Evolutionary conservation across 2,113 vertebrate species (phyloP).

Genomic region (Thamnophis sirtalis): DNA sequence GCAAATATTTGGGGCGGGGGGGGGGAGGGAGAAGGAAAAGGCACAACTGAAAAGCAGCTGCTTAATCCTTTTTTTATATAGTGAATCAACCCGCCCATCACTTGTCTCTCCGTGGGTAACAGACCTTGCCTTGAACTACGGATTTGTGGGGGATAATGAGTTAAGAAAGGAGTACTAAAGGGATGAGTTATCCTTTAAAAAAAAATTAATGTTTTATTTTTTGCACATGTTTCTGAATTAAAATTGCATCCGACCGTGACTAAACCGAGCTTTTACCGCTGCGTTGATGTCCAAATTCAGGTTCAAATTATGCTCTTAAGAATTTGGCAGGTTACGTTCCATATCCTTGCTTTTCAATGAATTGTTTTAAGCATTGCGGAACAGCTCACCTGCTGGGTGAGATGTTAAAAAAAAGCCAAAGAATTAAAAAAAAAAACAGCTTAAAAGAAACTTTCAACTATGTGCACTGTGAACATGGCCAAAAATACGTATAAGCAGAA

Average conservation of each 20-base stretch:
- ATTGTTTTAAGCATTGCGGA: neutral
- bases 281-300: neutral
- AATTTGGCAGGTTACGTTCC: neutral
- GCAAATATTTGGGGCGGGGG: slow-evolving; percentile 48
- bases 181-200: neutral
- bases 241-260: neutral
- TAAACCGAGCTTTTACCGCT: neutral
- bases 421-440: neutral
- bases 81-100: slow-evolving; percentile 38
- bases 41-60: slow-evolving; percentile 57
- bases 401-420: neutral
- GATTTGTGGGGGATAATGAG: slow-evolving; percentile 27
- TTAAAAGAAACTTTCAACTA: neutral
- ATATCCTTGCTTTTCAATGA: neutral
- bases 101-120: slow-evolving; percentile 37
- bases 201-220: neutral
- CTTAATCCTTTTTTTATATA: slow-evolving; percentile 54
- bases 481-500: neutral
- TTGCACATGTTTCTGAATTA: neutral
- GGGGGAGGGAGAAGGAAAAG: neutral
- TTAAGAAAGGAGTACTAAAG: neutral
- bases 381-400: neutral
- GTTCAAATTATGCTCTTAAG: neutral
- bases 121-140: slow-evolving; percentile 44
- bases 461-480: neutral